Evolutionary conservation across 1,140 invertebrate species (phyloP).

Genomic region (Megalonaias nervosa): DNA sequence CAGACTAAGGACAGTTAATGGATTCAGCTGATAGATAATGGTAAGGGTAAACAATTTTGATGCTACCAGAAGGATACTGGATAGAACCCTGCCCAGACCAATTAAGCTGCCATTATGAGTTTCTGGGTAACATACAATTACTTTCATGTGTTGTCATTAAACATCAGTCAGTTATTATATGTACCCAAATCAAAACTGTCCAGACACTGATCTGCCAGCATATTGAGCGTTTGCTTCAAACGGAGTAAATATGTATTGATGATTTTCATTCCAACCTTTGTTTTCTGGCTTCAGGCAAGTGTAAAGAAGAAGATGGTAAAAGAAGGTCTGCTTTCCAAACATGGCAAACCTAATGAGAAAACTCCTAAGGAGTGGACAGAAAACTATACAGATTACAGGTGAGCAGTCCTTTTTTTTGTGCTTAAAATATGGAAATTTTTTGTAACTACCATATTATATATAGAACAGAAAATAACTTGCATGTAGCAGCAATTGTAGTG

Average conservation of each 20-base stretch:
- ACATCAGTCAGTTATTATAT: background rate
- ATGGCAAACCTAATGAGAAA: conserved; percentile 97
- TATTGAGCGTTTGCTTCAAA: too few relatives aligned
- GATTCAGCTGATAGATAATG: too few relatives aligned
- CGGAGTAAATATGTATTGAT: background rate
- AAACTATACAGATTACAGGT: conserved; percentile 9
- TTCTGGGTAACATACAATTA: background rate
- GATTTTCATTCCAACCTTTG: conserved; percentile 6
- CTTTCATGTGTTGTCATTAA: background rate
- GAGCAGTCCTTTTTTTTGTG: too few relatives aligned
- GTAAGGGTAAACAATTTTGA: too few relatives aligned
- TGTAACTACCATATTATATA: too few relatives aligned
- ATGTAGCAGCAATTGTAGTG: too few relatives aligned
- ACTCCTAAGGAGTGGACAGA: conserved; percentile 92
- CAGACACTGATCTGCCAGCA: background rate
- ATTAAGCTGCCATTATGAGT: background rate
- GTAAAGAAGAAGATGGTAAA: conserved; percentile 94
- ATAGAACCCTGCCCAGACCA: too few relatives aligned
- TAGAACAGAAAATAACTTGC: too few relatives aligned
- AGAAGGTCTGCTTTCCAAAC: conserved; percentile 93
- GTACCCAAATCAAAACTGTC: background rate
- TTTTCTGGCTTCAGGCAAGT: conserved; percentile 76
- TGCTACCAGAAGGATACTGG: too few relatives aligned
- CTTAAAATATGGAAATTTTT: too few relatives aligned
- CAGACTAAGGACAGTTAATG: too few relatives aligned